These are phyloP conservation scores for Nowickia ferox DNA, from an alignment of 2,888 invertebrate species.

Conservation along the genomic window DNA sequence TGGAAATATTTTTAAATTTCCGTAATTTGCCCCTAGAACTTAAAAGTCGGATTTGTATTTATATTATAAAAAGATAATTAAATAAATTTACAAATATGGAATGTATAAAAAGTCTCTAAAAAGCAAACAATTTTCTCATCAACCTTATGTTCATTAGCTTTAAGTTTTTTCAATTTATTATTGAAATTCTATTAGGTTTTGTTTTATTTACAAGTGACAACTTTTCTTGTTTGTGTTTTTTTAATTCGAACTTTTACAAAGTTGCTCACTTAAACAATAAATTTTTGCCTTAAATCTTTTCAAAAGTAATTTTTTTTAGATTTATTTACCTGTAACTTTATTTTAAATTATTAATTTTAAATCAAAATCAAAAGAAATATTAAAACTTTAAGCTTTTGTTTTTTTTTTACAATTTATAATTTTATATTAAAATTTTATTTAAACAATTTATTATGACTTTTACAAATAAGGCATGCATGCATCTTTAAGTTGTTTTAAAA, in stretches of 20 bases:
- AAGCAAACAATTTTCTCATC: neutral
- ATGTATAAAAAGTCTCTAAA: neutral
- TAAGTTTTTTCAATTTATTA: neutral
- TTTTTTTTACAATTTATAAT: conserved; percentile 45
- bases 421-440: conserved; percentile 65
- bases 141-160: neutral
- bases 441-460: conserved; percentile 4
- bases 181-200: neutral
- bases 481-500: conserved; percentile 21
- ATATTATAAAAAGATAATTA: neutral
- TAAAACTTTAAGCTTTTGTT: conserved; percentile 45
- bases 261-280: neutral
- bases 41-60: neutral
- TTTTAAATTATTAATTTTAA: conserved; percentile 26
- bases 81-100: neutral
- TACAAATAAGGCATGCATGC: conserved; percentile 22
- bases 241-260: neutral
- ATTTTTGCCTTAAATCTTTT: conserved; percentile 63
- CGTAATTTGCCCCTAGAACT: too few relatives aligned
- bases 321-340: conserved; percentile 27
- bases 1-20: too few relatives aligned
- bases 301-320: conserved; percentile 41
- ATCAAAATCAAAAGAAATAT: conserved; percentile 23
- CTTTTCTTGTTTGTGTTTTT: neutral
- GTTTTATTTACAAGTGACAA: conserved; percentile 27